phyloP scores from a whole-genome alignment of 2,888 invertebrate genomes.

The Selenia dentaria region DNA sequence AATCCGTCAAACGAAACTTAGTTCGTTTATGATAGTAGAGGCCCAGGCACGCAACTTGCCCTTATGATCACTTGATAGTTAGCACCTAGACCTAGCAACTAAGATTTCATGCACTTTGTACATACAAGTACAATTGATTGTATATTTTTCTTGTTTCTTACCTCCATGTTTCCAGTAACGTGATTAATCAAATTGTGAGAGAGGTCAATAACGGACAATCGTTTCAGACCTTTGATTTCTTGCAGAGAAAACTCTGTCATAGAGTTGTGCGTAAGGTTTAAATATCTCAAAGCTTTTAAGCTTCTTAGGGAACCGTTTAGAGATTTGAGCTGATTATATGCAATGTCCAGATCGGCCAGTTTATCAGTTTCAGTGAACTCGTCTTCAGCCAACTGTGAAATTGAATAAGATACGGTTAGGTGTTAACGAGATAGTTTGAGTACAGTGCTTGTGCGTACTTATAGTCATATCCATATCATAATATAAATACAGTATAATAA shows the following conservation, averaged over 20 bases:
- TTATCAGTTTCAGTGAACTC: slow-evolving; percentile 90
- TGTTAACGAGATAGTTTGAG: too few species aligned
- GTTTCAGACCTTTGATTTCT: slow-evolving; percentile 90
- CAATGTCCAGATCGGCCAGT: slow-evolving; percentile 88
- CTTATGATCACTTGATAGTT: too few species aligned
- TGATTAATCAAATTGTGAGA: slow-evolving; percentile 90
- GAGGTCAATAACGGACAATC: slow-evolving; percentile 89
- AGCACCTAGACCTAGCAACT: too few species aligned
- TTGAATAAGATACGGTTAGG: slow-evolving; percentile 2
- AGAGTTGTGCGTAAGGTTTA: slow-evolving; percentile 91
- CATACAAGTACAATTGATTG: too few species aligned
- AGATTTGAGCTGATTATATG: slow-evolving; percentile 88
- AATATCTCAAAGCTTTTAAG: slow-evolving; percentile 86
- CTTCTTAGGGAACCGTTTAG: slow-evolving; percentile 90
- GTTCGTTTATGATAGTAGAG: too few species aligned
- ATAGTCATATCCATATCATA: too few species aligned
- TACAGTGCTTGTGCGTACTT: too few species aligned
- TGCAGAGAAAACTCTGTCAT: slow-evolving; percentile 91
- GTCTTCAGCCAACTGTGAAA: slow-evolving; percentile 87
- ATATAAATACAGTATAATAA: too few species aligned
- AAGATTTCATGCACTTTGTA: too few species aligned
- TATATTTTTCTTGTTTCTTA: slow-evolving; percentile 67
- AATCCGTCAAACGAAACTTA: too few species aligned
- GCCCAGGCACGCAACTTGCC: too few species aligned
- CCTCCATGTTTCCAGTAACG: slow-evolving; percentile 87